Conservation (phyloP, 2,888 invertebrate species). For the Callosobruchus maculatus region DNA sequence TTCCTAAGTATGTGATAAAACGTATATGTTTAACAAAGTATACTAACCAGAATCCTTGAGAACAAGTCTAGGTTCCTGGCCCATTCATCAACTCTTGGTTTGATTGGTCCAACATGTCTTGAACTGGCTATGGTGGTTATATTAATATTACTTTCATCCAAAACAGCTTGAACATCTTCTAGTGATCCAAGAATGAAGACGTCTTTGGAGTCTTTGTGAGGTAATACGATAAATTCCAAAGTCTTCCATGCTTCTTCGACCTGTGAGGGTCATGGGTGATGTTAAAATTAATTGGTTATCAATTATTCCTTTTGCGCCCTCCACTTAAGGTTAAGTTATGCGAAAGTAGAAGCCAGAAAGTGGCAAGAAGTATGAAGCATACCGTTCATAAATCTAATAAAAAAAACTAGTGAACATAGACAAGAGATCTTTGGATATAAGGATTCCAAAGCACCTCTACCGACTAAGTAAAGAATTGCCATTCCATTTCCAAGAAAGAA, state of each 20-base stretch:
- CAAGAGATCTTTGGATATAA: too few species aligned
- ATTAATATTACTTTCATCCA: constrained; percentile 85
- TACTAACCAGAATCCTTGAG: constrained; percentile 68
- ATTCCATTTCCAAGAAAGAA: too few species aligned
- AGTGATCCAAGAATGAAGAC: constrained; percentile 79
- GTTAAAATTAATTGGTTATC: not conserved
- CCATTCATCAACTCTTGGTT: constrained; percentile 81
- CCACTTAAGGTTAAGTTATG: too few species aligned
- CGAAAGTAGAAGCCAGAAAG: too few species aligned
- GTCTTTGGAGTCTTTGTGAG: constrained; percentile 80
- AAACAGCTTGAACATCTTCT: constrained; percentile 76
- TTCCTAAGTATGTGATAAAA: too few species aligned
- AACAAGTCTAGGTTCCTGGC: constrained; percentile 72
- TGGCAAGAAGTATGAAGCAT: too few species aligned
- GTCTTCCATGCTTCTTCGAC: constrained; percentile 83
- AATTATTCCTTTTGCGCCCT: too few species aligned
- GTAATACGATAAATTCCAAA: constrained; percentile 71
- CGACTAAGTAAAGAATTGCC: too few species aligned
- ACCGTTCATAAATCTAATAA: too few species aligned
- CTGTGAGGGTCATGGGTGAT: constrained; percentile 42
- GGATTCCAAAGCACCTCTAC: too few species aligned
- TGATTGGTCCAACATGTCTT: constrained; percentile 81
- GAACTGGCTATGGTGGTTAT: constrained; percentile 85
- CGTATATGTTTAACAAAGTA: not conserved
- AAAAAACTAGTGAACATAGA: too few species aligned